These are phyloP conservation scores for Synergus umbraculus DNA, from an alignment of 2,888 invertebrate genomes.

Conservation along the genomic window DNA sequence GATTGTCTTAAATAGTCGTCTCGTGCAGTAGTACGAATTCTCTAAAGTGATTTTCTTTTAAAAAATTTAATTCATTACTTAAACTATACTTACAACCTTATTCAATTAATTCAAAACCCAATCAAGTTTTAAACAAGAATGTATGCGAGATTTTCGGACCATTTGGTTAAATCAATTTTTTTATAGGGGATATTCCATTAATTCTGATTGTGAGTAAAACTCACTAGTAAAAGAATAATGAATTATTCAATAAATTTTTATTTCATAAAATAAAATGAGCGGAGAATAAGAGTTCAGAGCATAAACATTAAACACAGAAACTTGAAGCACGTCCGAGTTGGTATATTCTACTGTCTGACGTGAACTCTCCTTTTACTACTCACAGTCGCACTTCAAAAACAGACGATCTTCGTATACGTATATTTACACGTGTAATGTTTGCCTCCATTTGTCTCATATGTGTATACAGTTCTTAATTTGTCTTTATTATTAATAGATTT, in stretches of 20 bases:
- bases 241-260: no score
- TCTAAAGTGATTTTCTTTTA: neutral
- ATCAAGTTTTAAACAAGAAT: no score
- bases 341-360: neutral
- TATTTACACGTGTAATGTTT: neutral
- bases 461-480: conserved; percentile 17
- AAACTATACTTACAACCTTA: neutral
- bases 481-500: no score
- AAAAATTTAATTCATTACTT: neutral
- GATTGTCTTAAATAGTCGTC: neutral
- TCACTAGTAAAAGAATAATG: no score
- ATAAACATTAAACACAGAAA: neutral
- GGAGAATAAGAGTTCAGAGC: neutral
- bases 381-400: neutral
- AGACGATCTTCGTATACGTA: neutral
- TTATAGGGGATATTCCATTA: no score
- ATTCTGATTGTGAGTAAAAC: no score
- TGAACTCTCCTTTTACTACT: conserved; percentile 17
- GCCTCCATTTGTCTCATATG: neutral
- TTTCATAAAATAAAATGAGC: neutral
- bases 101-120: no score
- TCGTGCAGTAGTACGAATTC: neutral
- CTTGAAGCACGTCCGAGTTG: neutral
- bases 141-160: no score
- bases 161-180: no score